Evolutionary conservation across 1,140 invertebrate genomes (phyloP), one percentile per base, ranked within the genome.

Genomic region (Drosophila orena): DNA sequence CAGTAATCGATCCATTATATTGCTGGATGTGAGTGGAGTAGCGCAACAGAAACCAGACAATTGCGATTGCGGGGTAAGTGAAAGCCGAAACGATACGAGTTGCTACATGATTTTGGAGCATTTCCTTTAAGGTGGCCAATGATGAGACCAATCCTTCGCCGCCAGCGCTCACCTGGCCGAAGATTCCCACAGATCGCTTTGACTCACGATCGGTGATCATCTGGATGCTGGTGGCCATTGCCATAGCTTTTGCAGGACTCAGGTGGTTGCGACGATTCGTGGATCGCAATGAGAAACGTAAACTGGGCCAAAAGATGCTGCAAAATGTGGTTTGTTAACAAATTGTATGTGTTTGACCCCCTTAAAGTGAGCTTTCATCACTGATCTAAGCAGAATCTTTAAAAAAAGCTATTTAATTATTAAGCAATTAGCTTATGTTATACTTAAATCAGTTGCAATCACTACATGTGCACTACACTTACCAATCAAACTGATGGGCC

Each of bases 201-300:
- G 91, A 92, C 54, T 91, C 90, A 0, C 78, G 90, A 17, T 91
- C 90, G 1, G 91, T 92, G 2, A 91, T 92, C 12, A 92, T 92
- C n/a, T 92, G 91, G 91, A 89, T 92, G 90, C 54, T 92, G 46
- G 85, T 59, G 27, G 78, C 86, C 17, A 91, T 92, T 44, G 86
- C 84, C 1, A 38, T 91, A 1, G 77, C 84, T 4, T 92, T 92
- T 53, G 47, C 90, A 0, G 81, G 78, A 12, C 30, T 92, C 4
- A 81, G 91, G n/a, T 84, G 85, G 68, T 54, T 61, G 6, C 56
- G 91, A 10, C 72, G 81, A 0, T 81, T 79, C 7, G 69, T 91
- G 27, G 88, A 92, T 46, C 84, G 59, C 30, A 86, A 77, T 14
- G 74, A 77, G 3, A 40, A 62, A 35, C 55, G 42, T 1, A 57